phyloP scores from a whole-genome alignment of 23 tunicate genomes.

The Trididemnum clinides region DNA sequence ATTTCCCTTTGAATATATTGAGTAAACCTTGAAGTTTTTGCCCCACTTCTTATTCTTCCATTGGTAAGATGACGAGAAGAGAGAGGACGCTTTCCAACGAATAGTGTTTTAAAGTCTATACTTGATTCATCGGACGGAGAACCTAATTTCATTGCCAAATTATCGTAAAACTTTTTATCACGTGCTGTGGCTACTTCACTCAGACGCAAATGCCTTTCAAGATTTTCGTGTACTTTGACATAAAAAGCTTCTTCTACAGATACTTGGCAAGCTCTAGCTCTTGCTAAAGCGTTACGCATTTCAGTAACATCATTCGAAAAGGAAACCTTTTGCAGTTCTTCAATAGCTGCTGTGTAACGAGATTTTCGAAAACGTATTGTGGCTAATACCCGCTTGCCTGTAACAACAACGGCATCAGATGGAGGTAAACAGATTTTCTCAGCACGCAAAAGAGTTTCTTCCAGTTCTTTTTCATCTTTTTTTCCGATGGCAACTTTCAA shows the following conservation, averaged over 20 bases:
- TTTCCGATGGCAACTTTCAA: slow-evolving; percentile 18
- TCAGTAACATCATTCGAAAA: neutral
- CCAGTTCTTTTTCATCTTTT: slow-evolving; percentile 8
- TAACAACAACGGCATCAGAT: neutral
- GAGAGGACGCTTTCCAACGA: neutral
- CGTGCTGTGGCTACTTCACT: neutral
- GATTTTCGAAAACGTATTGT: neutral
- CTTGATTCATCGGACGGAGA: neutral
- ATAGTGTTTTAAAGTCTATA: neutral
- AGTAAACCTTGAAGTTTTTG: neutral
- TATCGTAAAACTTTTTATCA: neutral
- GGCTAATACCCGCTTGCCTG: slow-evolving; percentile 9
- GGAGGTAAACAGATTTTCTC: slow-evolving; percentile 32
- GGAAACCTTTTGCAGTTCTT: neutral
- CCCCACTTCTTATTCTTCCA: neutral
- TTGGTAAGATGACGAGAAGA: neutral
- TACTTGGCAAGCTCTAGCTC: slow-evolving; percentile 36
- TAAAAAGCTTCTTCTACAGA: neutral
- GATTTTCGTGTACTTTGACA: neutral
- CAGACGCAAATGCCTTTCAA: neutral
- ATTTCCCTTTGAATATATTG: neutral
- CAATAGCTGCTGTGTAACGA: neutral
- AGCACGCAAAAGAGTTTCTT: slow-evolving; percentile 1
- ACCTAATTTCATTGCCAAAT: neutral
- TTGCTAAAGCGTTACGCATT: slow-evolving; percentile 26